phyloP scores from a whole-genome alignment of 2,888 invertebrate species.

The Pseudococcus longispinus region DNA sequence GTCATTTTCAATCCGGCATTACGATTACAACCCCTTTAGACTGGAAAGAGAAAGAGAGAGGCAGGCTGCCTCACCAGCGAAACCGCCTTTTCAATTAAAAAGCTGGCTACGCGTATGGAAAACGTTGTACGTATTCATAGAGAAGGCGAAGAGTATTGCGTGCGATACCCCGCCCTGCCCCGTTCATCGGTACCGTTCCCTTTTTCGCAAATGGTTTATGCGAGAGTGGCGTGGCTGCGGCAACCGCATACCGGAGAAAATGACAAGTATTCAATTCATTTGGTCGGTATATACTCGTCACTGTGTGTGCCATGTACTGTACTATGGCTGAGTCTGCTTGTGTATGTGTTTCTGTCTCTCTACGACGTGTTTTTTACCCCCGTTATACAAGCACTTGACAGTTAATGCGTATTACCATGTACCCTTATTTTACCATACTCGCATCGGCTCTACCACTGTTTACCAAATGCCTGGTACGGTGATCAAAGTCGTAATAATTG shows the following conservation, averaged over 20 bases:
- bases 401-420: constrained; percentile 55
- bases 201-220: constrained; percentile 48
- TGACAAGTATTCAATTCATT: constrained; percentile 56
- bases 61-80: constrained; percentile 29
- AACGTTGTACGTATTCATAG: not conserved
- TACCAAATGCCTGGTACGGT: constrained; percentile 53
- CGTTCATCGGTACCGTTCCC: not conserved
- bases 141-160: constrained; percentile 21
- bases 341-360: not conserved
- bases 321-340: not conserved
- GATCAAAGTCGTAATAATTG: constrained; percentile 56
- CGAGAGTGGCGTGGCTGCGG: not conserved
- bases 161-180: not conserved
- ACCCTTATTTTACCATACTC: constrained; percentile 33
- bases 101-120: constrained; percentile 17
- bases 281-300: constrained; percentile 26
- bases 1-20: constrained; percentile 56
- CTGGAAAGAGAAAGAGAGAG: not conserved
- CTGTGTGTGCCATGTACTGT: not conserved
- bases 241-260: constrained; percentile 51
- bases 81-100: constrained; percentile 57
- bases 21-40: constrained; percentile 56
- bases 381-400: constrained; percentile 56
- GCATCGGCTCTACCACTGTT: constrained; percentile 27
- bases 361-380: constrained; percentile 52